Base-by-base conservation (phyloP, 2,113 vertebrate species). In the Gopherus evgoodei region DNA sequence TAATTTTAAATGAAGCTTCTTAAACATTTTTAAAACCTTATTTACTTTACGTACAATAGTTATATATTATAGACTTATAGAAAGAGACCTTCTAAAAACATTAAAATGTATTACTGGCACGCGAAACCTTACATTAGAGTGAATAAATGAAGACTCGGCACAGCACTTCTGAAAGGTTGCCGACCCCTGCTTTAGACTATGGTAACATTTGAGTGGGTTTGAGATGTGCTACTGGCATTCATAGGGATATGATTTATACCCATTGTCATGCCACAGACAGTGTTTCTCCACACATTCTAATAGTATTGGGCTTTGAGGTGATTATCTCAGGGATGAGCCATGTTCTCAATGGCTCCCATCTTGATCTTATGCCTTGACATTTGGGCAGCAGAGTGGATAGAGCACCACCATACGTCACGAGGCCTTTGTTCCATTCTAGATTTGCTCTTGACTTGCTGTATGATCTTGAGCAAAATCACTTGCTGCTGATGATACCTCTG, bases 211-310 rank as follows among this genome's bases (percentile, higher is more conserved):
- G 42, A 84, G 81, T 13, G 12, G 0, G 0, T 25, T 80, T 93
- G 2, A 5, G 0, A 0, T 35, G 16, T 5, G 17, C 84, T 79
- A 42, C 78, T 42, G 0, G 42, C 50, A 4, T 54, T 76, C 3
- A 0, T 2, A 50, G 56, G 59, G 72, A 13, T 47, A 29, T 83
- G 25, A 10, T 2, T 80, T 47, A 1, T 4, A 91, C 88, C 13
- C 8, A 5, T 7, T 16, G 31, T 13, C 38, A 42, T 85, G 38
- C 29, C 84, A 24, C 62, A 65, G 27, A 16, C 38, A 88, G 54
- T 44, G 78, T 65, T 47, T 89, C 6, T 16, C 59, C 29, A 31
- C 59, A 62, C 29, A 16, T 35, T 31, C 59, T 31, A 31, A 31
- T 14, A 31, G 57, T 14, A 62, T 2, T 35, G 59, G 59, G 14